A percentile compares a stretch with the other conserved stretches of the same genome.
Conservation (phyloP, 92 coral and sea anemone genomes). For the Heteractis magnifica region DNA sequence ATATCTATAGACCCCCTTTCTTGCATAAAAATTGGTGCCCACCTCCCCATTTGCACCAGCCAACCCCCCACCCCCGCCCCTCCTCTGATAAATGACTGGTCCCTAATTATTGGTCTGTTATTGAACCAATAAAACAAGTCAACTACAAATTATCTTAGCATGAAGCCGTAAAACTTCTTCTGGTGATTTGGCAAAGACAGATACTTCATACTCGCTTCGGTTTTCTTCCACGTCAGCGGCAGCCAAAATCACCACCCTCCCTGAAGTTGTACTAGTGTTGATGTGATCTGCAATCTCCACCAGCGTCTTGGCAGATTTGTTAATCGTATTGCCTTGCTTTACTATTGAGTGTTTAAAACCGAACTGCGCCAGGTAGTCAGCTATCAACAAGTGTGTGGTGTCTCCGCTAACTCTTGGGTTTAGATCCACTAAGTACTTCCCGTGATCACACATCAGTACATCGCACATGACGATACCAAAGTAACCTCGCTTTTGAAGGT, state of each 20-base stretch:
- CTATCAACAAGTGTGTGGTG: slow-evolving; percentile 44
- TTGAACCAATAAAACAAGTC: too few species aligned
- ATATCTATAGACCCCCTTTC: too few species aligned
- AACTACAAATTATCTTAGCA: not conserved
- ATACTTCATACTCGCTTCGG: not conserved
- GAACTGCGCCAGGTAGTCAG: slow-evolving; percentile 41
- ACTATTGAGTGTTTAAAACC: slow-evolving; percentile 19
- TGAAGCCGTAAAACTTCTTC: not conserved
- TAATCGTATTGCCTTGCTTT: not conserved
- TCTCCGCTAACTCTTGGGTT: slow-evolving; percentile 55
- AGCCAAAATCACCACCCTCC: not conserved
- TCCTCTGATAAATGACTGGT: too few species aligned
- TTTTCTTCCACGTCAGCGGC: slow-evolving; percentile 3
- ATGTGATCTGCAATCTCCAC: slow-evolving; percentile 30
- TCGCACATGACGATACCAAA: slow-evolving; percentile 54
- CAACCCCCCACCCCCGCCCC: too few species aligned
- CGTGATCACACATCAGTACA: slow-evolving; percentile 29
- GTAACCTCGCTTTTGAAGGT: slow-evolving; percentile 40
- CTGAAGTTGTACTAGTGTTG: slow-evolving; percentile 7
- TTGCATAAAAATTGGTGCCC: too few species aligned
- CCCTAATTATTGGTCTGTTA: too few species aligned
- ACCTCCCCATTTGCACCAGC: too few species aligned
- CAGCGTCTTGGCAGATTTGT: slow-evolving; percentile 7
- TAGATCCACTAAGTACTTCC: slow-evolving; percentile 41
- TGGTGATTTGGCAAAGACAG: not conserved